Evolutionary conservation across 2,888 invertebrate genomes (phyloP).

Genomic region (Tineola bisselliella): DNA sequence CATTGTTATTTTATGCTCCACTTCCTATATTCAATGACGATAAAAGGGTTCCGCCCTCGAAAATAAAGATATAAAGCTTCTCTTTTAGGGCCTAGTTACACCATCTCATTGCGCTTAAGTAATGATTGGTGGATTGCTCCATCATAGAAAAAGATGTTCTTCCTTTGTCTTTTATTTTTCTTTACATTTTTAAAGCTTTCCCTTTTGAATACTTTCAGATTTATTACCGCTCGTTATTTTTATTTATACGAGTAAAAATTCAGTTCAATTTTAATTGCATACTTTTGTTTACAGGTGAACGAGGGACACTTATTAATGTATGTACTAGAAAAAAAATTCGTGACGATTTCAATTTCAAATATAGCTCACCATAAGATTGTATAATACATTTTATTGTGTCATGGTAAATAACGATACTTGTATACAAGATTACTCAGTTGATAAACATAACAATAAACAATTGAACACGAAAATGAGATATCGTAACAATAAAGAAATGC

Average conservation of each 20-base stretch:
- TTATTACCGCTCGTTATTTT: slow-evolving; percentile 11
- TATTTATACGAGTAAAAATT: neutral
- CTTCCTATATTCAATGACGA: slow-evolving; percentile 19
- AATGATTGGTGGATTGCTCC: slow-evolving; percentile 10
- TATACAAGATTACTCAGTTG: neutral
- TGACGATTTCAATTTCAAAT: neutral
- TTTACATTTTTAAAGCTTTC: neutral
- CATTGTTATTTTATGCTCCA: slow-evolving; percentile 20
- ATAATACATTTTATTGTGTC: neutral
- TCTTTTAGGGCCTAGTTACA: slow-evolving; percentile 13
- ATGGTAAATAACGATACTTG: neutral
- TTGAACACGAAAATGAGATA: slow-evolving; percentile 1
- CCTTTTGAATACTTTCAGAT: neutral
- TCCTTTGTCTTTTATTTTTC: slow-evolving; percentile 2
- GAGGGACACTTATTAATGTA: neutral
- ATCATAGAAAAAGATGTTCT: slow-evolving; percentile 9
- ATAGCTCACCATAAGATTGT: neutral
- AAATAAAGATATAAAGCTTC: slow-evolving; percentile 17
- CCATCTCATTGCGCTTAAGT: slow-evolving; percentile 13
- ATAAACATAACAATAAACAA: neutral
- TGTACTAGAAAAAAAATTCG: neutral
- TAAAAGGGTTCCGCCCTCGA: slow-evolving; percentile 19
- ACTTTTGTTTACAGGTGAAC: neutral
- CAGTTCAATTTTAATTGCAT: slow-evolving; percentile 1
- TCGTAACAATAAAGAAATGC: neutral